Percentiles rank a stretch among this genome's conserved stretches.
phyloP scores from a whole-genome alignment of 2,888 invertebrate species.

The Neuroscelio doddi region DNA sequence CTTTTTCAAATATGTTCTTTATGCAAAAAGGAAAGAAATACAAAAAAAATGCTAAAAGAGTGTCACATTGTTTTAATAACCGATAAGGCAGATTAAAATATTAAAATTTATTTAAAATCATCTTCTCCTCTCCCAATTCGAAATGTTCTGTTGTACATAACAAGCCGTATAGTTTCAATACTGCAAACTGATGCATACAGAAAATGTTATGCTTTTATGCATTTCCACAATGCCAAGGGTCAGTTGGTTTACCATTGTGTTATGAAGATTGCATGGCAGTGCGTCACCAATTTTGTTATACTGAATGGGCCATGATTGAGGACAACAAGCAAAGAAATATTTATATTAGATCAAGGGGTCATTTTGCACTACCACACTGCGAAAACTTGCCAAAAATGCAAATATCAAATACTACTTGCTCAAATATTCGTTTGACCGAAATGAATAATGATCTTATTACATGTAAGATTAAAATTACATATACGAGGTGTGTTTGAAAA shows the following conservation, averaged over 20 bases:
- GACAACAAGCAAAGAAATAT: conserved; percentile 87
- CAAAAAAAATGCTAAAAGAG: no score
- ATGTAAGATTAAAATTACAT: conserved; percentile 73
- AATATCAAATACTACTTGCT: conserved; percentile 80
- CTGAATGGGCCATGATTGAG: conserved; percentile 93
- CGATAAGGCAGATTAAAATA: no score
- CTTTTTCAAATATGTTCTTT: no score
- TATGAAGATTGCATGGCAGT: conserved; percentile 96
- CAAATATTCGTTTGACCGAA: conserved; percentile 88
- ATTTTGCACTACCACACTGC: conserved; percentile 92
- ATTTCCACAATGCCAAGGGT: conserved; percentile 88
- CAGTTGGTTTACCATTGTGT: conserved; percentile 85
- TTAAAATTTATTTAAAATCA: no score
- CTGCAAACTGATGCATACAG: no score
- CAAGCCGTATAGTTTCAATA: no score
- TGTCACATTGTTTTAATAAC: no score
- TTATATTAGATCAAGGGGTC: conserved; percentile 86
- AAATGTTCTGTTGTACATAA: no score
- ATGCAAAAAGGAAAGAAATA: no score
- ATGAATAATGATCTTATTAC: conserved; percentile 87
- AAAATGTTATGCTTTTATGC: conserved; percentile 93
- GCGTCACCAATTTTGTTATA: conserved; percentile 91
- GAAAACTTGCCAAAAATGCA: conserved; percentile 83
- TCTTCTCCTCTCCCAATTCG: no score
- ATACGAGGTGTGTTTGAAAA: no score